Evolutionary conservation across 35 echinoderm and acorn worm species (phyloP).

Genomic region (Apostichopus californicus): DNA sequence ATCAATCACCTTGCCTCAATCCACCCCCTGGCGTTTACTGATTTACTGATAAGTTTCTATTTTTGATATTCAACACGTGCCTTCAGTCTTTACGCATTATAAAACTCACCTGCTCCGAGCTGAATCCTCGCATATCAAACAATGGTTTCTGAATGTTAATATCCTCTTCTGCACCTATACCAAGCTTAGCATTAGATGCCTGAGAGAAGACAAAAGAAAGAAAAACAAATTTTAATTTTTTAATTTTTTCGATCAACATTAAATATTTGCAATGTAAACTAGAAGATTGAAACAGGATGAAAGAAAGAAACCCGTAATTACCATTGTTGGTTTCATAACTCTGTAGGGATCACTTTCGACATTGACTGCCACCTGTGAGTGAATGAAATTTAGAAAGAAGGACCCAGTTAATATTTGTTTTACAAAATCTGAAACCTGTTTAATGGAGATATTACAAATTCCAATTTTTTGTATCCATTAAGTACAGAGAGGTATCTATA

Average conservation of each 20-base stretch:
- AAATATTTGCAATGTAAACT: background rate
- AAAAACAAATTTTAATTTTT: background rate
- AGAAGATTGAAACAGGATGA: background rate
- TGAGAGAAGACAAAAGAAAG: background rate
- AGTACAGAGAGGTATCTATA: too few relatives aligned
- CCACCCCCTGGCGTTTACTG: background rate
- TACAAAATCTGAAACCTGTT: too few relatives aligned
- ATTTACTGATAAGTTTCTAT: background rate
- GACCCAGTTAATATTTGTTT: too few relatives aligned
- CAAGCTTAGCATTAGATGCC: constrained; percentile 89
- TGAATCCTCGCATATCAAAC: constrained; percentile 88
- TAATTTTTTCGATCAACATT: background rate
- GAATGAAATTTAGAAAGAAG: too few relatives aligned
- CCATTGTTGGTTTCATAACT: constrained; percentile 84
- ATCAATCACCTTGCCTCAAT: too few relatives aligned
- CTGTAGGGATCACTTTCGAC: constrained; percentile 89
- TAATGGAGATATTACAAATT: too few relatives aligned
- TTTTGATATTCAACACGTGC: background rate
- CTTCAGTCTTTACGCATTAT: too few relatives aligned
- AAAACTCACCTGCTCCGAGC: constrained; percentile 64
- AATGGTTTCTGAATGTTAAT: constrained; percentile 94
- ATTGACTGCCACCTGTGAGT: constrained; percentile 74
- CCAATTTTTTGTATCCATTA: too few relatives aligned
- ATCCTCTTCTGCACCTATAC: constrained; percentile 85
- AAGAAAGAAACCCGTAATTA: constrained; percentile 2